Base-by-base conservation (phyloP, 2,113 vertebrate species). In the Ondatra zibethicus region DNA sequence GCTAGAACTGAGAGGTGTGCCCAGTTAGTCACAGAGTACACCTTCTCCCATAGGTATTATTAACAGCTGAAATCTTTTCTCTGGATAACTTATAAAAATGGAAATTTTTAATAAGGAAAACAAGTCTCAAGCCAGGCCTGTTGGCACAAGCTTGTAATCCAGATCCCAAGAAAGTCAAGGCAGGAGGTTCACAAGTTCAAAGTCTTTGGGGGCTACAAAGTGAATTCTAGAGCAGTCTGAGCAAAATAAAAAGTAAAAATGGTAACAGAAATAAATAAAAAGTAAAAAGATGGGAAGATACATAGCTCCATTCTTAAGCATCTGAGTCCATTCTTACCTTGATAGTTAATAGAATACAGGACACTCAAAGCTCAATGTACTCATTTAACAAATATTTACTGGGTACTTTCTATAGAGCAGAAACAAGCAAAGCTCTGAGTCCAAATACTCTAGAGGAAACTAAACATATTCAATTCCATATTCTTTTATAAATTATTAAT, bases 21-120 rank as follows among this genome's bases (percentile, higher is more conserved):
- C 61, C 19, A 66, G 45, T 45, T 95, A 88, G 45, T 42, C 25
- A 84, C 19, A 47, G 42, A 63, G 39, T 29, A 89, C 16, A 89
- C 25, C 27, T 39, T 88, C 58, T 90, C 39, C 72, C 39, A 65
- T 17, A 95, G 3, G 4, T 94, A 5, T 80, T 55, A 94, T 78
- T 84, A 96, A 97, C 92, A 97, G 8, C 72, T 27, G 68, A 97
- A 96, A 91, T 96, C 88, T 92, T 85, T 55, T 91, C 73, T 96
- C 81, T 85, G 50, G 86, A 47, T 92, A 82, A 68, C 82, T 89
- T 93, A 80, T 78, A 70, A 96, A 96, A 94, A 45, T 31, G 55
- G 16, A 95, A 90, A 95, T 50, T 33, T 52, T 52, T 87, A 89
- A 84, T 73, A 89, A 84, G 16, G 36, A 96, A 94, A 94, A 78